A percentile compares a stretch with the other conserved stretches of the same genome.
These are phyloP conservation scores for Okapia johnstoni DNA, from an alignment of 2,113 vertebrate genomes.

Conservation along the genomic window DNA sequence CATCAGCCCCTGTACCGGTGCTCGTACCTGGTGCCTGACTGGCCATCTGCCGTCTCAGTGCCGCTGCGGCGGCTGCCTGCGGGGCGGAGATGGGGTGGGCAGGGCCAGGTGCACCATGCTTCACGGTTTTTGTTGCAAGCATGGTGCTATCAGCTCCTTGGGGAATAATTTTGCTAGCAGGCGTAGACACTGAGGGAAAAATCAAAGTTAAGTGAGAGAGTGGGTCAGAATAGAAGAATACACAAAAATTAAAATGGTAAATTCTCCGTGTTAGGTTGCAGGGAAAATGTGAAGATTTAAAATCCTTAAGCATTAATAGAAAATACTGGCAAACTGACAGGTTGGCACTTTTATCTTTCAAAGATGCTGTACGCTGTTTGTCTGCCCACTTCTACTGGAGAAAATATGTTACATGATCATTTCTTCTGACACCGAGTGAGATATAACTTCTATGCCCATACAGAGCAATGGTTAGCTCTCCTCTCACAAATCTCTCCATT, in stretches of 20 bases:
- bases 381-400: not conserved
- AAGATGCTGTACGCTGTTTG: not conserved
- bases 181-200: conserved; percentile 62
- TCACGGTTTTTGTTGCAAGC: conserved; percentile 94
- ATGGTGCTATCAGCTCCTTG: conserved; percentile 93
- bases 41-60: conserved; percentile 91
- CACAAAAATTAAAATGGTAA: not conserved
- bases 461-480: not conserved
- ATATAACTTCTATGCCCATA: not conserved
- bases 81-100: conserved; percentile 87
- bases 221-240: not conserved
- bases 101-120: conserved; percentile 88
- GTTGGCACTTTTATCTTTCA: not conserved
- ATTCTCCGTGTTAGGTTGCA: not conserved
- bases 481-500: not conserved
- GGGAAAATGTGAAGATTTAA: not conserved
- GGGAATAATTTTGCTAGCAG: conserved; percentile 80
- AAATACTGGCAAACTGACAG: not conserved
- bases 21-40: conserved; percentile 88
- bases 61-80: conserved; percentile 91
- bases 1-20: fast-evolving
- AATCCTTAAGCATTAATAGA: not conserved
- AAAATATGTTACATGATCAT: fast-evolving
- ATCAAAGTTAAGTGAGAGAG: not conserved
- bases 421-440: not conserved